These are phyloP conservation scores for Cataglyphis albicans DNA, from an alignment of 2,888 invertebrate genomes.

Conservation along the genomic window DNA sequence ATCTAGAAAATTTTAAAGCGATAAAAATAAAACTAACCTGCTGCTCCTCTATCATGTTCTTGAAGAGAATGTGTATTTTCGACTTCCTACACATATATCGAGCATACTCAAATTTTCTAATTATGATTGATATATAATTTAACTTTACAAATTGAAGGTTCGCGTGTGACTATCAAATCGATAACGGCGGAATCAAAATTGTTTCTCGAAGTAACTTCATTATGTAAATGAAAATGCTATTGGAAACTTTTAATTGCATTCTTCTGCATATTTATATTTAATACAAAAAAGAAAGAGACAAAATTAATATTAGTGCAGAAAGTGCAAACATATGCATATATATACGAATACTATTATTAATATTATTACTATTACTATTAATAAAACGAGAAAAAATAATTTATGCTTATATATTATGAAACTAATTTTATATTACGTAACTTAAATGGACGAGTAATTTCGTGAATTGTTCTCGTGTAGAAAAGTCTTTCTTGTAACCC, in stretches of 20 bases:
- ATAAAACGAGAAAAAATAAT: neutral
- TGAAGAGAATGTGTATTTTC: slow-evolving; percentile 18
- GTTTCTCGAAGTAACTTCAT: slow-evolving; percentile 33
- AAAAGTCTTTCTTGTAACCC: slow-evolving; percentile 17
- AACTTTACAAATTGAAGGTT: slow-evolving; percentile 56
- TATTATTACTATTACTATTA: neutral
- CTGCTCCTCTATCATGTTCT: slow-evolving; percentile 63
- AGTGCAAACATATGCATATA: neutral
- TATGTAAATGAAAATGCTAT: neutral
- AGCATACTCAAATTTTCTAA: slow-evolving; percentile 55
- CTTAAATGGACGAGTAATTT: neutral
- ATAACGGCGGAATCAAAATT: slow-evolving; percentile 44
- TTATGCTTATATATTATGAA: neutral
- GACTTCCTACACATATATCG: slow-evolving; percentile 12
- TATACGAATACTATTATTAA: neutral
- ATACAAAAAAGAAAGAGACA: neutral
- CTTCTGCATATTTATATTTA: neutral
- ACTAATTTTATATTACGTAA: neutral
- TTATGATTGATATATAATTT: slow-evolving; percentile 41
- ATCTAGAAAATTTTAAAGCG: neutral
- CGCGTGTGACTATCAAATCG: slow-evolving; percentile 22
- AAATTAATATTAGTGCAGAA: neutral
- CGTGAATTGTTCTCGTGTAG: neutral
- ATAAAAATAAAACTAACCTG: slow-evolving; percentile 20
- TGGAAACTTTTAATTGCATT: slow-evolving; percentile 1